These are phyloP conservation scores for Columba livia DNA, from an alignment of 2,113 vertebrate species.

Conservation along the genomic window DNA sequence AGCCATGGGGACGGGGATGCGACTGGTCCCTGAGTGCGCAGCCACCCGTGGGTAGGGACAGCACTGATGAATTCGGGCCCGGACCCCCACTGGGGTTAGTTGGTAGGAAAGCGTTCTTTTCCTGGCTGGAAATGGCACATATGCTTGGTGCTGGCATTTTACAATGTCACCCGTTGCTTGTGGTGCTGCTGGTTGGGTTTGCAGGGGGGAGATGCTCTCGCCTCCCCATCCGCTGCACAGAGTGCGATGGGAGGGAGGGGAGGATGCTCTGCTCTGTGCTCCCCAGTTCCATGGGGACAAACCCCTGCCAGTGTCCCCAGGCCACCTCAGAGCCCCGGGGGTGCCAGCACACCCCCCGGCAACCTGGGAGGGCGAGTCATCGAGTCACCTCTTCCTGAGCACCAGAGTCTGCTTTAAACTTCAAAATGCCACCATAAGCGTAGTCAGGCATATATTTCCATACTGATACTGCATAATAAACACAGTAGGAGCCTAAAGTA, in stretches of 20 bases:
- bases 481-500: conserved; percentile 71
- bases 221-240: too few species aligned
- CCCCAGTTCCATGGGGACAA: too few species aligned
- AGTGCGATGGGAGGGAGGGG: not conserved
- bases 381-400: conserved; percentile 63
- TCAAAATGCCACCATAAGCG: conserved; percentile 73
- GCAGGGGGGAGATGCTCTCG: fast-evolving
- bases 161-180: too few species aligned
- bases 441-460: conserved; percentile 78
- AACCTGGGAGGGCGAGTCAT: conserved; percentile 54
- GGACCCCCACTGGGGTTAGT: fast-evolving
- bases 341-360: not conserved
- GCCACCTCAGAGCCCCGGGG: not conserved
- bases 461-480: conserved; percentile 76
- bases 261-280: not conserved
- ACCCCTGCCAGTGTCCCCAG: not conserved
- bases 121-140: fast-evolving
- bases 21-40: not conserved
- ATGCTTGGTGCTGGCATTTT: fast-evolving
- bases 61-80: not conserved
- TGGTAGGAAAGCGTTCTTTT: not conserved
- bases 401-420: conserved; percentile 65
- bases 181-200: not conserved
- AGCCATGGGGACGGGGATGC: not conserved
- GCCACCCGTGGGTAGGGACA: too few species aligned